phyloP scores from a whole-genome alignment of 2,888 invertebrate species.

The Ctenicera cuprea region DNA sequence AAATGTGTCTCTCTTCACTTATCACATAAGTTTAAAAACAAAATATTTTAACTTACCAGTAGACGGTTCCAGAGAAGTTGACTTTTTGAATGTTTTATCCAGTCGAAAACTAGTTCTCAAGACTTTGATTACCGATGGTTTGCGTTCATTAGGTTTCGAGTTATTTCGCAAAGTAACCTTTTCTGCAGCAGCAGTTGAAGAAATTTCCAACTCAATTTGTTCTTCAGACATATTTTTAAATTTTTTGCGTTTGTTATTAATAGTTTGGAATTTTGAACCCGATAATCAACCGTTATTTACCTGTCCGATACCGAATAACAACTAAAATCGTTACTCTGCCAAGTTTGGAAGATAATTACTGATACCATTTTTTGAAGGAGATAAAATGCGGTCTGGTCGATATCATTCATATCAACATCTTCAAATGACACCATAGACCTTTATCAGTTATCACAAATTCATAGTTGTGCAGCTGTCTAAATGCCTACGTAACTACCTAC shows the following conservation, averaged over 20 bases:
- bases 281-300: too few species aligned
- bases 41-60: constrained; percentile 18
- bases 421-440: background rate
- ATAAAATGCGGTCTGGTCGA: background rate
- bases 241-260: background rate
- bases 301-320: too few species aligned
- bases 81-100: constrained; percentile 16
- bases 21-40: background rate
- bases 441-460: too few species aligned
- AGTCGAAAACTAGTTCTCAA: constrained; percentile 19
- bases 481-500: too few species aligned
- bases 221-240: background rate
- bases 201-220: background rate
- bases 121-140: constrained; percentile 16
- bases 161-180: background rate
- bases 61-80: background rate
- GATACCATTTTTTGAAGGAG: background rate
- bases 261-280: too few species aligned
- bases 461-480: too few species aligned
- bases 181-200: background rate
- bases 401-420: background rate
- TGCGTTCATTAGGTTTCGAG: background rate
- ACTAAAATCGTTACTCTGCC: too few species aligned
- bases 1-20: too few species aligned
- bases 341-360: background rate